Evolutionary conservation across 2,888 invertebrate genomes (phyloP), one percentile per base, ranked within the genome.

Genomic region (Drosophila mercatorum): DNA sequence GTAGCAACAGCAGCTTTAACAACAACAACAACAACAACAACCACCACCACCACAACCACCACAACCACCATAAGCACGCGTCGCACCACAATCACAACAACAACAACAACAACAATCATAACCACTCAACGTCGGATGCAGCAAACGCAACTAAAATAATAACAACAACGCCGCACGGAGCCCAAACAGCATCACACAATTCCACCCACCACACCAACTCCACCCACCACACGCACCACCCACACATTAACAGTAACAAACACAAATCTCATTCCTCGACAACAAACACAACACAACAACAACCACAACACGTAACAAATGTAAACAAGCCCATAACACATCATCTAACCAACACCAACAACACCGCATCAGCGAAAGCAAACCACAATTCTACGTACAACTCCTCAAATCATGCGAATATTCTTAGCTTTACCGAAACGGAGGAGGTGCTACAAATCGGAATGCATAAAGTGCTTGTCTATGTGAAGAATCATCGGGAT

Each of bases 391-490:
- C 83, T 76, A 80, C 91, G 90, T 91, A 89, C 91, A 91, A 89
- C 81, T 88, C 91, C 89, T 90, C 87, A 89, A 89, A 90, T 88
- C 90, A 91, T 90, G 89, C 91, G 88, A 91, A 91, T 92, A 90
- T 92, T 93, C 94, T 83, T 93, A 96, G 96, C 92, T 96, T 96
- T 92, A 95, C 95, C 85, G 96, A 96, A 93, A 95, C 95, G 52
- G 96, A 97, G 81, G 97, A 97, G 91, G 97, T 97, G 88, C 94
- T 97, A 66, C 96, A 96, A 91, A 97, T 97, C 63, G 97, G 97
- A 57, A 97, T 97, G 97, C 97, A 97, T 93, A 97, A 97, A 94
- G 97, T 98, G 67, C 94, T 98, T 66, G 97, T 97, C 91, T 95
- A 96, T 88, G 95, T 98, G 44, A 97, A 96, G 89, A 95, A 96